Base-by-base conservation (phyloP, 1,140 invertebrate species). In the Gryon sp. region DNA sequence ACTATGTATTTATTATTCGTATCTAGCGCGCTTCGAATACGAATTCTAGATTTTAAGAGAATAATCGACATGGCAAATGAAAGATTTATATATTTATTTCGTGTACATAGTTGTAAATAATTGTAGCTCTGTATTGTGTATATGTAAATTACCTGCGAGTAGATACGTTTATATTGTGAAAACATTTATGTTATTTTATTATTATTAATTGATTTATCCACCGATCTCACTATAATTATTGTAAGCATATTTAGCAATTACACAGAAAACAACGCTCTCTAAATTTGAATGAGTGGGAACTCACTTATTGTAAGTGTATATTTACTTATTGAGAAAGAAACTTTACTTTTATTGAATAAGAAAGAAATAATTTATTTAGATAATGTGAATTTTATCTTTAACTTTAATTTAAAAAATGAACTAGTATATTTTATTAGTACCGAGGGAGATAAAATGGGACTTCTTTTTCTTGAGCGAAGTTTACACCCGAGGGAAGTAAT, bases 91-190 rank as follows among this genome's bases (percentile, higher is more conserved):
- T 84, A 82, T 84, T 86, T 86, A 85, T 86, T 84, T 79, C 22
- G 1, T 85, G 84, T 86, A 86, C 11, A 85, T 84, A 86, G 14
- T 15, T 85, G 83, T 85, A 85, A 81, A 86, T 85, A 85, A 28
- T 20, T 36, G n/a, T 53, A 73, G 28, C n/a, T n/a, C 15, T 36
- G 40, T 69, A 45, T 26, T 63, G 34, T 57, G 41, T 40, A 80
- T 82, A 62, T 83, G 78, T 84, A 84, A 78, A 63, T 82, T 82
- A 80, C 22, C 4, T 32, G 66, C 76, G 68, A 70, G 63, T 73
- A 76, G 50, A 66, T 43, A 43, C 45, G 40, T 68, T 68, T 77
- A 66, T 70, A 69, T 45, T 19, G 43, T 26, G 50, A 18, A 65
- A 48, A 30, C n/a, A 28, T 36, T 46, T 53, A 55, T 38, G 34